A percentile compares a stretch with the other conserved stretches of the same genome.
Evolutionary conservation across 2,113 vertebrate genomes (phyloP).

Genomic region (Spilogale gracilis): DNA sequence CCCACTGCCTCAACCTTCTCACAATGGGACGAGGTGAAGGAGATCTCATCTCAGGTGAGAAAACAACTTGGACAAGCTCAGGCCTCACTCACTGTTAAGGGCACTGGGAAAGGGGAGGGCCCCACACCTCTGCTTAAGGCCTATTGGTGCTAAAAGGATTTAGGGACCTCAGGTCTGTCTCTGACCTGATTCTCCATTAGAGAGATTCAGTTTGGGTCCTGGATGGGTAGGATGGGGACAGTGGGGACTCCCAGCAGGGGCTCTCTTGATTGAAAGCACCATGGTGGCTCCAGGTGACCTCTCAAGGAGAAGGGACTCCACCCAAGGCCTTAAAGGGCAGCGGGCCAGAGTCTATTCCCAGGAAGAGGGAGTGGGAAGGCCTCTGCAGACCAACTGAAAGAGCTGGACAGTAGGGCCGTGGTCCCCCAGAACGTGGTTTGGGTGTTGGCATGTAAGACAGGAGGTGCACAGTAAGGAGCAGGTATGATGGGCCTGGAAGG

Average conservation of each 20-base stretch:
- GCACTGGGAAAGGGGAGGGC: fast-evolving
- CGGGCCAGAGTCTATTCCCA: fast-evolving
- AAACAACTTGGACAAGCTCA: background rate
- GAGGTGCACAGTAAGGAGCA: fast-evolving
- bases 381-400: background rate
- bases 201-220: background rate
- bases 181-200: fast-evolving
- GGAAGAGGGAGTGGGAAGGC: fast-evolving
- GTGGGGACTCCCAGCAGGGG: fast-evolving
- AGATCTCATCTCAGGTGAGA: fast-evolving
- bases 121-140: too few species aligned
- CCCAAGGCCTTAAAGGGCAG: background rate
- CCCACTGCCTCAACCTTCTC: fast-evolving
- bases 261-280: too few species aligned
- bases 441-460: fast-evolving
- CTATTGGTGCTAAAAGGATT: background rate
- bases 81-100: fast-evolving
- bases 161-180: background rate
- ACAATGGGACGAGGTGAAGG: fast-evolving
- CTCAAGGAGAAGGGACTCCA: fast-evolving
- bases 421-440: fast-evolving
- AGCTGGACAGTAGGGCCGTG: fast-evolving
- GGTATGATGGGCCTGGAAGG: fast-evolving
- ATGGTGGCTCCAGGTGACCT: fast-evolving
- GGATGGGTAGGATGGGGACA: fast-evolving